phyloP scores from a whole-genome alignment of 2,888 invertebrate species.

The Thera obeliscata region DNA sequence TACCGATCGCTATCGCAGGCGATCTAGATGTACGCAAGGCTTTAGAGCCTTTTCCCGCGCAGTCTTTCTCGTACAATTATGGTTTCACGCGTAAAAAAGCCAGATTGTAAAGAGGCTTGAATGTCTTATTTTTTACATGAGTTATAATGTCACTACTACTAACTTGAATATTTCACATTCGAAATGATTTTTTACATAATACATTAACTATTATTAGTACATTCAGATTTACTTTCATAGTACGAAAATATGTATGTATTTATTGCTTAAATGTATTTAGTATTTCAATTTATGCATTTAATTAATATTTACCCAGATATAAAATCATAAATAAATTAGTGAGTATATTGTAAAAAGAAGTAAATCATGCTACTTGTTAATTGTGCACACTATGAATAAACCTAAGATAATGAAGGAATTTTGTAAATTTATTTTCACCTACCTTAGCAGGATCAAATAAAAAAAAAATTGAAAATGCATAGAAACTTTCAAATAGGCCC shows the following conservation, averaged over 20 bases:
- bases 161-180: no score
- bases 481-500: no score
- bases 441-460: no score
- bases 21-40: no score
- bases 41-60: not conserved
- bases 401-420: constrained; percentile 54
- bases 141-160: no score
- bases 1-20: no score
- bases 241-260: not conserved
- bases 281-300: constrained; percentile 2
- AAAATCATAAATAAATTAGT: constrained; percentile 38
- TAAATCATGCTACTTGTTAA: constrained; percentile 80
- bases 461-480: not conserved
- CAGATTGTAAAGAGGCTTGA: no score
- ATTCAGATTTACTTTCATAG: not conserved
- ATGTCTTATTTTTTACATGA: no score
- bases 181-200: no score
- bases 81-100: no score
- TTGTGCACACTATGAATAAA: constrained; percentile 77
- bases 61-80: no score
- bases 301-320: constrained; percentile 26
- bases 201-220: no score
- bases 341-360: constrained; percentile 69
- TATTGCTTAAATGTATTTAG: not conserved
- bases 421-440: constrained; percentile 23